Evolutionary conservation across 2,888 invertebrate genomes (phyloP), one percentile per base, ranked within the genome.

Genomic region (Herminia tarsipennalis): DNA sequence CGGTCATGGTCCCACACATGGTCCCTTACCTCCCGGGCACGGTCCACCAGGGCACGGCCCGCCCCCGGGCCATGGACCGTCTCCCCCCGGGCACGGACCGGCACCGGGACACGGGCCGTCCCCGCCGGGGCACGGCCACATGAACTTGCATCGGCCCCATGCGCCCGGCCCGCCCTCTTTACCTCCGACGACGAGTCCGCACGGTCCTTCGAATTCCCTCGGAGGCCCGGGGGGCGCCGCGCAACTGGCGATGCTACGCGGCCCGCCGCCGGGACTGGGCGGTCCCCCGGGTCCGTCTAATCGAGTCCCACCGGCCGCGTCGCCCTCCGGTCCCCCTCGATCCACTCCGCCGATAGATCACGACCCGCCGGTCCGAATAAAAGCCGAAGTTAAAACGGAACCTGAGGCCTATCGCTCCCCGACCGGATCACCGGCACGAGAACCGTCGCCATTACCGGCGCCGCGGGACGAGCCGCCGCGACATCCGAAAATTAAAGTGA

Each of bases 361-460:
- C n/a, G 78, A 79, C 28, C 64, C 72, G 0, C 79, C 81, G 2
- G 66, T 88, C 22, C 81, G 79, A 46, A 87, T 90, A 51, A 90
- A 91, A 48, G 84, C 89, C 0, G 92, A 92, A 53, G 91, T 92
- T 10, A 92, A 92, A 56, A 86, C 86, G 1, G 92, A 92, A 58
- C 91, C 90, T 0, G 89, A 89, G 50, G 36, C 46, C 5, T 86
- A 86, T 57, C 74, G 79, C 10, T 86, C 88, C 2, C 89, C 88
- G 8, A 75, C 76, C 1, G 69, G 60, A 3, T 83, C 86, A 1
- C 76, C 41, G 37, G 56, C 53, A 54, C 67, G 56, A 4, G 67
- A 66, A 2, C 78, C 78, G 10, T 74, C 74, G 14, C 77, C 74
- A 12, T 72, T 70, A 1, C 72, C 76, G 14, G 53, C 62, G 2